These are phyloP conservation scores for Merodon equestris DNA, from an alignment of 2,888 invertebrate genomes.

Conservation along the genomic window DNA sequence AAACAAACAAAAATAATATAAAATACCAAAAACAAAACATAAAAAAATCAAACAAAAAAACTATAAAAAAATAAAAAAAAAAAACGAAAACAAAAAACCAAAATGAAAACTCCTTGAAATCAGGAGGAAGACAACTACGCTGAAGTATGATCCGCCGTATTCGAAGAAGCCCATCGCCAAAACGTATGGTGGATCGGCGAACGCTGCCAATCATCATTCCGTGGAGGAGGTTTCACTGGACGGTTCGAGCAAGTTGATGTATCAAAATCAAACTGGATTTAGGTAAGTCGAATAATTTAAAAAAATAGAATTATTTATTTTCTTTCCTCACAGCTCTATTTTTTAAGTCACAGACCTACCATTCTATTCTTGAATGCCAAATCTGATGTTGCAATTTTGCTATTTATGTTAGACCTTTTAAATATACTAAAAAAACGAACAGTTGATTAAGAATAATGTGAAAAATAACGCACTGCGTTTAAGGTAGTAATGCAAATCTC, in stretches of 20 bases:
- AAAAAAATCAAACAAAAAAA: slow-evolving; percentile 41
- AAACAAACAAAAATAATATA: slow-evolving; percentile 33
- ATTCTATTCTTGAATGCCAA: too few relatives aligned
- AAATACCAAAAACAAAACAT: slow-evolving; percentile 55
- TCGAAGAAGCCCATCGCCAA: slow-evolving; percentile 89
- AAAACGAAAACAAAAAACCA: slow-evolving; percentile 68
- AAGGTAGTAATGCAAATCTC: too few relatives aligned
- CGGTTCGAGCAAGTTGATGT: slow-evolving; percentile 90
- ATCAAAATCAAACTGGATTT: slow-evolving; percentile 84
- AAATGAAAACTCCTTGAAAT: slow-evolving; percentile 70
- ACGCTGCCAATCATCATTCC: slow-evolving; percentile 85
- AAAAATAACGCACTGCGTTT: too few relatives aligned
- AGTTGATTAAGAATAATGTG: too few relatives aligned
- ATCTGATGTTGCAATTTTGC: too few relatives aligned
- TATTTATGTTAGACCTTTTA: too few relatives aligned
- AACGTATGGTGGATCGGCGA: slow-evolving; percentile 82
- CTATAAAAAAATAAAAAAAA: slow-evolving; percentile 36
- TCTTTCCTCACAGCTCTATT: too few relatives aligned
- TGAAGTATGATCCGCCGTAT: slow-evolving; percentile 93
- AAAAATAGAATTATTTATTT: background rate
- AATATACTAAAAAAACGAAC: too few relatives aligned
- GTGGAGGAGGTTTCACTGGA: slow-evolving; percentile 90
- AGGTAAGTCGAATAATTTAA: slow-evolving; percentile 83
- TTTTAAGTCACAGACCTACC: too few relatives aligned
- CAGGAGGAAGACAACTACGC: slow-evolving; percentile 93